These are phyloP conservation scores for Eptatretus atami DNA, from an alignment of 2,797 vertebrate species.

Conservation along the genomic window DNA sequence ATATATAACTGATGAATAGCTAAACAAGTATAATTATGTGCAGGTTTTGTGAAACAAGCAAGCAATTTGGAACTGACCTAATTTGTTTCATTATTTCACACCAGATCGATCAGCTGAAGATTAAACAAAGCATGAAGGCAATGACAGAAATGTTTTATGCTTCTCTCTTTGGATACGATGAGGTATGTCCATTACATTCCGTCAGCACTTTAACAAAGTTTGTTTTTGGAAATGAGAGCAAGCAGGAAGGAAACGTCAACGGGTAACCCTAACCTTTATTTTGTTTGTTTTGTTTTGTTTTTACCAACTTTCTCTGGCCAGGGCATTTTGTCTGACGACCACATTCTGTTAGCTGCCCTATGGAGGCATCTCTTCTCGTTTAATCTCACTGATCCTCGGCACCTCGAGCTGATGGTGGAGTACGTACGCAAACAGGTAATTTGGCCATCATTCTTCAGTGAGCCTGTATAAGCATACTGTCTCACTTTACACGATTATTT, in stretches of 20 bases:
- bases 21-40: background rate
- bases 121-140: slow-evolving; percentile 36
- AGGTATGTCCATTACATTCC: slow-evolving; percentile 22
- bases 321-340: slow-evolving; percentile 65
- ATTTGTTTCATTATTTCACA: slow-evolving; percentile 11
- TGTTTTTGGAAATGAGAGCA: too few relatives aligned
- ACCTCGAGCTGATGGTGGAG: slow-evolving; percentile 52
- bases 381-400: slow-evolving; percentile 47
- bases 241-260: slow-evolving; percentile 2
- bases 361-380: slow-evolving; percentile 67
- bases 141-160: slow-evolving; percentile 83
- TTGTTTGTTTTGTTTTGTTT: background rate
- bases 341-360: slow-evolving; percentile 45
- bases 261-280: background rate
- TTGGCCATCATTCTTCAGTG: too few relatives aligned
- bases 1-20: too few relatives aligned
- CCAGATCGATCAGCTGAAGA: slow-evolving; percentile 37
- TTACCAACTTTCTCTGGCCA: slow-evolving; percentile 11
- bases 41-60: background rate
- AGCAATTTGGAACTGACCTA: background rate
- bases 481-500: too few relatives aligned
- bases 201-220: too few relatives aligned
- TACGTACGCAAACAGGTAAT: slow-evolving; percentile 75
- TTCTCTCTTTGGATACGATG: slow-evolving; percentile 76
- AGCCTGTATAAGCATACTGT: too few relatives aligned